These are phyloP conservation scores for Thaumatotibia leucotreta DNA, from an alignment of 1,140 invertebrate species.

Conservation along the genomic window DNA sequence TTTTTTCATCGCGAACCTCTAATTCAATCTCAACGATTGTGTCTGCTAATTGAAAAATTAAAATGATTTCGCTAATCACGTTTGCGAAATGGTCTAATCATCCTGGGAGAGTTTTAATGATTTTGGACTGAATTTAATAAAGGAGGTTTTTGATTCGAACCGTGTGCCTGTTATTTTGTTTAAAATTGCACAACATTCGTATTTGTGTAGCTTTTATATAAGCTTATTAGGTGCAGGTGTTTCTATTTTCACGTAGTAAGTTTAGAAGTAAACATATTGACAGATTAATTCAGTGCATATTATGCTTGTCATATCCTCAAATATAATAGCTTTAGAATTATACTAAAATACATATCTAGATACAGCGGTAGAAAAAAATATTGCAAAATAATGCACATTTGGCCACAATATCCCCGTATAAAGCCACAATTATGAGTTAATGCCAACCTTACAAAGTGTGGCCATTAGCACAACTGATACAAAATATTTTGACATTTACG, in stretches of 20 bases:
- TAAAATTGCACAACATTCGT: too few relatives aligned
- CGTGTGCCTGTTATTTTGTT: not conserved
- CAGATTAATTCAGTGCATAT: too few relatives aligned
- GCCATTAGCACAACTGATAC: slow-evolving; percentile 68
- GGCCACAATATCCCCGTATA: slow-evolving; percentile 51
- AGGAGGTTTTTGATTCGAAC: not conserved
- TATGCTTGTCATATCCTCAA: too few relatives aligned
- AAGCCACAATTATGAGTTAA: slow-evolving; percentile 63
- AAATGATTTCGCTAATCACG: slow-evolving; percentile 36
- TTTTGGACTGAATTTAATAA: not conserved
- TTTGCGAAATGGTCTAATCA: not conserved
- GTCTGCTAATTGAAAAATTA: slow-evolving; percentile 30
- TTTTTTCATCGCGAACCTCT: slow-evolving; percentile 49
- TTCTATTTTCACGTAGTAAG: too few relatives aligned
- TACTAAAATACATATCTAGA: not conserved
- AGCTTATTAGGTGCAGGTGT: too few relatives aligned
- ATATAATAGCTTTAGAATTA: too few relatives aligned
- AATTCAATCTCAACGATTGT: slow-evolving; percentile 50
- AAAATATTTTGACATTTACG: slow-evolving; percentile 72
- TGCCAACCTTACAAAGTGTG: slow-evolving; percentile 51
- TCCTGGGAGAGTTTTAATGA: not conserved
- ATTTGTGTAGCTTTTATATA: too few relatives aligned
- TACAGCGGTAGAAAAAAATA: slow-evolving; percentile 17
- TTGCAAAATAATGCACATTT: slow-evolving; percentile 44
- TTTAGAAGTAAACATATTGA: too few relatives aligned